Percentiles rank a stretch among this genome's conserved stretches.
phyloP scores from a whole-genome alignment of 1,140 invertebrate species.

The Lamellibrachia luymesi region DNA sequence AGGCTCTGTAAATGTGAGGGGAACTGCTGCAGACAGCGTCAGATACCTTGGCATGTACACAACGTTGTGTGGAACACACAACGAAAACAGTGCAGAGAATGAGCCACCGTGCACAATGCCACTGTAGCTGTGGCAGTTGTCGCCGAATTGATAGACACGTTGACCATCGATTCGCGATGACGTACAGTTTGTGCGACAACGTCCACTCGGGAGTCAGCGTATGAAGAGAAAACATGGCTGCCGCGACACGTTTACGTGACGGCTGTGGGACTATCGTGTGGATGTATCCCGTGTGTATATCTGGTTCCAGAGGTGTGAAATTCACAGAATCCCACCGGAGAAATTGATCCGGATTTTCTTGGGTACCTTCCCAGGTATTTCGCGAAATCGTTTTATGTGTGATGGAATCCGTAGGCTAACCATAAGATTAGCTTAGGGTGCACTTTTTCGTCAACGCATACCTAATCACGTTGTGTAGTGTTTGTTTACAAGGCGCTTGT shows the following conservation, averaged over 20 bases:
- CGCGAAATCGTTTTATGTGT: neutral
- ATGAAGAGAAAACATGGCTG: neutral
- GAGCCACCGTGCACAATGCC: neutral
- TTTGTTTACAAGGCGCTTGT: neutral
- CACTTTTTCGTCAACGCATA: neutral
- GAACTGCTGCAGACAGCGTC: neutral
- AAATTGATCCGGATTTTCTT: neutral
- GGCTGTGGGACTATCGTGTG: neutral
- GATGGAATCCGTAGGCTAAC: neutral
- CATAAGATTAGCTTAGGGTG: neutral
- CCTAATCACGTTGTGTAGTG: neutral
- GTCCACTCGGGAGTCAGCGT: neutral
- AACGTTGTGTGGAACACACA: neutral
- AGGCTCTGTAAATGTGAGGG: neutral
- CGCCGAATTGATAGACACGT: neutral
- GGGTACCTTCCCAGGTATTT: neutral
- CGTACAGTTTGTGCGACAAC: neutral
- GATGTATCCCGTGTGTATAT: neutral
- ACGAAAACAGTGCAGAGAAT: neutral
- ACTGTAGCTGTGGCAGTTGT: neutral
- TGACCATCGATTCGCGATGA: neutral
- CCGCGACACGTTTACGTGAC: neutral
- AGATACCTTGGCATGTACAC: neutral
- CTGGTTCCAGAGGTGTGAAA: neutral
- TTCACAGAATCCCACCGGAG: neutral